Evolutionary conservation across 2,113 vertebrate genomes (phyloP).

Genomic region (Procapra przewalskii): DNA sequence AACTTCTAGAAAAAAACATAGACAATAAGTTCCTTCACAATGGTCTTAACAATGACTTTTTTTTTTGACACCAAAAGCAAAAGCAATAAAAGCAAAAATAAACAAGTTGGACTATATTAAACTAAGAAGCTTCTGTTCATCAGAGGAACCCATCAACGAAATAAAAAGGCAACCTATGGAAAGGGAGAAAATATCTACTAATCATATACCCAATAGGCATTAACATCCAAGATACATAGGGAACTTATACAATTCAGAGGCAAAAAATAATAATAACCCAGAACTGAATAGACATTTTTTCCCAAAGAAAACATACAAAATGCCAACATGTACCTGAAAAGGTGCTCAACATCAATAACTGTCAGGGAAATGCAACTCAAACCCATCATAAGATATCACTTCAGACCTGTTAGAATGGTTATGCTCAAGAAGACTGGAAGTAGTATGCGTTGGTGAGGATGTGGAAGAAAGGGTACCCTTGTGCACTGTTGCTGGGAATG

Average conservation of each 20-base stretch:
- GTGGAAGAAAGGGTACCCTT: neutral
- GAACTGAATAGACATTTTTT: neutral
- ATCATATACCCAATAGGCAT: neutral
- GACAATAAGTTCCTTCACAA: neutral
- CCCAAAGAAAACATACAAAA: neutral
- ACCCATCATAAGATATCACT: neutral
- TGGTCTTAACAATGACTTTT: neutral
- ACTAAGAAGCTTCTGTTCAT: neutral
- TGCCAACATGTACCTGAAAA: neutral
- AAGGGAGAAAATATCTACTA: neutral
- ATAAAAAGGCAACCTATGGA: neutral
- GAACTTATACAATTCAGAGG: neutral
- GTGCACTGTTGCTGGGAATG: neutral
- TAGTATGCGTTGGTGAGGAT: neutral
- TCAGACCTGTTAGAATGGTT: neutral
- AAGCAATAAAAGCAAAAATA: neutral
- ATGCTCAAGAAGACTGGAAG: neutral
- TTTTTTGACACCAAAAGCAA: neutral
- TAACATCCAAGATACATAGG: neutral
- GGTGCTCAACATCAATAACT: neutral
- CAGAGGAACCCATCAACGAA: neutral
- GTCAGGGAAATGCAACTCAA: neutral
- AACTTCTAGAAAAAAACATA: neutral
- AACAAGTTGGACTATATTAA: neutral
- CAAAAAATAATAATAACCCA: neutral